Base-by-base conservation (phyloP, 2,797 vertebrate species). In the Telmatherina bonti region DNA sequence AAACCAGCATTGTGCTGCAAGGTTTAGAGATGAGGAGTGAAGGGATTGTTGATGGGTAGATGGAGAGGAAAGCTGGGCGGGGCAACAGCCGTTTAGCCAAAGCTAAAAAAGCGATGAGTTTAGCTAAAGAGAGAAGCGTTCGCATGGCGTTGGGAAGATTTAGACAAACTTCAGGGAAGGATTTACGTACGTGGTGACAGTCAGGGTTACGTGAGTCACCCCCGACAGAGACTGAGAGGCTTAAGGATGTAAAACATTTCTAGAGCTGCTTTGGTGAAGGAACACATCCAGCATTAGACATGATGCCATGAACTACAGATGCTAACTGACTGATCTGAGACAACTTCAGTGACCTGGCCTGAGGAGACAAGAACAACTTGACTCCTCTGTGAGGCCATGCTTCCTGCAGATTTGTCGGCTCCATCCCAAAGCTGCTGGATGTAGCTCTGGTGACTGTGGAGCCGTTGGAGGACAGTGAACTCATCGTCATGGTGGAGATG, bases 1-100 rank as follows among this genome's bases (percentile, higher is more conserved):
- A 92, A 85, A 84, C 83, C 81, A 65, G 49, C 74, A 84, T 81
- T 76, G 81, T 85, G 83, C 73, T 64, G 60, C 1, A 51, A 79
- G 81, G 74, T 84, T 88, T 85, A 84, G 73, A 76, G 66, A 82
- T 60, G 73, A 65, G 72, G 68, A 83, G 70, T 81, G 84, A 18
- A 65, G 64, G 85, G 78, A 82, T 67, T 85, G 86, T 80, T 79
- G 72, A 83, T 84, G 85, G 83, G 82, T 78, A 51, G 38, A 52
- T 51, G 24, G 45, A 58, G 67, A 35, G 64, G 31, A 27, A 61
- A 68, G 67, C 55, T 54, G 45, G 55, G 61, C 41, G 57, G 45
- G 68, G 67, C 75, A 72, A 49, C 85, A 72, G 76, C 63, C 73
- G 81, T 67, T 73, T 0, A 81, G 55, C 56, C 1, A 22, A 55